These are phyloP conservation scores for Euphysa ruthae DNA, from an alignment of 30 jellyfish, hydroid and myxozoan genomes.

Conservation along the genomic window DNA sequence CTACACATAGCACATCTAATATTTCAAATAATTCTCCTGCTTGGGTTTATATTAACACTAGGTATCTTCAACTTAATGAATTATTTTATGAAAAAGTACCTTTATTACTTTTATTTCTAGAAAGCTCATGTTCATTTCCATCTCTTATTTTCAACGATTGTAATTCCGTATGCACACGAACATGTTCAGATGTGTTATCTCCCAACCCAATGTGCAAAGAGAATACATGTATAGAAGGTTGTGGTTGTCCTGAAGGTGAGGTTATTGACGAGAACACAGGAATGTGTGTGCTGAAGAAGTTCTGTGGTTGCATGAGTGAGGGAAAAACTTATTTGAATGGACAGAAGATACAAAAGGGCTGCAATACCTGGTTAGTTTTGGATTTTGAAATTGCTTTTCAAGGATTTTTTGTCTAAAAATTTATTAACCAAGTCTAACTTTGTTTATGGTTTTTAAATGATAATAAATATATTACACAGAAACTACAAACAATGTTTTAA, in stretches of 20 bases:
- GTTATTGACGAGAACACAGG: slow-evolving; percentile 18
- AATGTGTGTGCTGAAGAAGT: slow-evolving; percentile 13
- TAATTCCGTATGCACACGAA: slow-evolving; percentile 7
- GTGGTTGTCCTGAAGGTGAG: slow-evolving; percentile 29
- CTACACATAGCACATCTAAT: no score
- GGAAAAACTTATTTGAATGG: slow-evolving; percentile 3
- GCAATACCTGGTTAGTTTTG: slow-evolving; percentile 21
- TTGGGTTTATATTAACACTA: no score
- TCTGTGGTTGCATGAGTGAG: slow-evolving; percentile 26
- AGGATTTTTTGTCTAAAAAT: no score
- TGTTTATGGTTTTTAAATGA: no score
- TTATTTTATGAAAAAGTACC: no score
- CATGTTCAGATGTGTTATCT: slow-evolving; percentile 29
- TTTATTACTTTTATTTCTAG: slow-evolving; percentile 1
- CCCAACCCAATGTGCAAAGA: slow-evolving; percentile 27
- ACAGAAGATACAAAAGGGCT: slow-evolving; percentile 1
- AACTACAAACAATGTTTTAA: no score
- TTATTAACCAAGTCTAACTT: no score
- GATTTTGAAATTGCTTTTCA: no score
- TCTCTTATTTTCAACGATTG: slow-evolving; percentile 9
- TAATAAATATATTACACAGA: no score
- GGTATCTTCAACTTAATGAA: no score
- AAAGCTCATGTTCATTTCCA: neutral
- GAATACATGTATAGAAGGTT: slow-evolving; percentile 24
- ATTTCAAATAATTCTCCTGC: no score